Conservation (phyloP, 2,113 vertebrate genomes). For the Bombycilla garrulus region DNA sequence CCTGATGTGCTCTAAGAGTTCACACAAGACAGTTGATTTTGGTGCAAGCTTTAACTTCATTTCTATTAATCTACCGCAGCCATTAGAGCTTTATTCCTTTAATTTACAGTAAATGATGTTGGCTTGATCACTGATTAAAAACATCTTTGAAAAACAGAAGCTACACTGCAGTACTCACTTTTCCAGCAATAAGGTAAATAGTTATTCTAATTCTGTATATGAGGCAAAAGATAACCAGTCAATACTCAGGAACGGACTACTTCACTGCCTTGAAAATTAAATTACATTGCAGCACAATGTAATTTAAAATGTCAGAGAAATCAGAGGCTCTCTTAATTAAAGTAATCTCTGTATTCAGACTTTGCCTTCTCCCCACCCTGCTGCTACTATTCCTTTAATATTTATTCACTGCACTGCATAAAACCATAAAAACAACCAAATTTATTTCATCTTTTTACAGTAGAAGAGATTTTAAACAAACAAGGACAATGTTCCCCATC, state of each 20-base stretch:
- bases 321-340: slow-evolving; percentile 44
- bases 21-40: neutral
- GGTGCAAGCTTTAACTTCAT: neutral
- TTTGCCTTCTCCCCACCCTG: neutral
- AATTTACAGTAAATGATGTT: neutral
- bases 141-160: neutral
- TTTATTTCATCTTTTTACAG: neutral
- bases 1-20: neutral
- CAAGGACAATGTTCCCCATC: neutral
- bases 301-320: slow-evolving; percentile 33
- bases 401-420: neutral
- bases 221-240: slow-evolving; percentile 23
- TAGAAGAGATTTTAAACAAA: neutral
- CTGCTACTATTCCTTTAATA: neutral
- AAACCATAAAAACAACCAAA: neutral
- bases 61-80: neutral
- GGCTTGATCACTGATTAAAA: neutral
- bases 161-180: neutral
- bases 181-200: neutral
- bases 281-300: slow-evolving; percentile 1
- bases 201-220: neutral
- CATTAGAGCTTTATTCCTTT: neutral
- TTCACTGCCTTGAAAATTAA: slow-evolving; percentile 36
- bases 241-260: neutral
- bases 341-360: neutral